Conservation (phyloP, 2,888 invertebrate species). For the Pegoplata infirma region DNA sequence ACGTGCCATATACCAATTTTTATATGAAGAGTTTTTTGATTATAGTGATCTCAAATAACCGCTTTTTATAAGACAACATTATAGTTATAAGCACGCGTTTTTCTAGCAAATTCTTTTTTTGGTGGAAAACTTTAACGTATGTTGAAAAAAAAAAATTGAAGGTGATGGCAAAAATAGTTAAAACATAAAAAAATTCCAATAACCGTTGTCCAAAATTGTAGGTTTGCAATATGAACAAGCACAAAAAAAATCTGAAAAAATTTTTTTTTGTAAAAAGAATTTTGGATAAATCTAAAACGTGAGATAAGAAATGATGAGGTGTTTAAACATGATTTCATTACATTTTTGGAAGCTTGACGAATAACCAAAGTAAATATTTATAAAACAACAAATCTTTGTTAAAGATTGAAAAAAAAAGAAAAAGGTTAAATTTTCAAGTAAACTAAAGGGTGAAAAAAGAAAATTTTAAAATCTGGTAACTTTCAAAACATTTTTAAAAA, state of each 20-base stretch:
- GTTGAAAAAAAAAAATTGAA: neutral
- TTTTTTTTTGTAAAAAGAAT: too few relatives aligned
- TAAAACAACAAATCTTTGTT: neutral
- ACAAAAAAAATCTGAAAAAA: neutral
- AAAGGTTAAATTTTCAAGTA: neutral
- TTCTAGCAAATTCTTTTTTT: neutral
- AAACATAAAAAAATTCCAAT: slow-evolving; percentile 2
- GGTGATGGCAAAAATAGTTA: slow-evolving; percentile 36
- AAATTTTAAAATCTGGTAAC: neutral
- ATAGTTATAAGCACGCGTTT: slow-evolving; percentile 54
- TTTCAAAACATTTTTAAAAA: neutral
- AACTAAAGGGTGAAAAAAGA: neutral
- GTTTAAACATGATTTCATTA: slow-evolving; percentile 47
- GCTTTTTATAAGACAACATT: slow-evolving; percentile 38
- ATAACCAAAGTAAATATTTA: slow-evolving; percentile 57
- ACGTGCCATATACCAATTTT: slow-evolving; percentile 47
- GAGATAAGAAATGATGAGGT: slow-evolving; percentile 59
- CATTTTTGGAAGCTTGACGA: slow-evolving; percentile 56
- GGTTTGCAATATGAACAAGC: slow-evolving; percentile 26
- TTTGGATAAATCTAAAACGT: slow-evolving; percentile 51
- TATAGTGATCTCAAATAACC: slow-evolving; percentile 40
- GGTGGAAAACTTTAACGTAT: slow-evolving; percentile 19
- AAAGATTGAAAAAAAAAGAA: neutral
- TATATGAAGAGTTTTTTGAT: slow-evolving; percentile 33
- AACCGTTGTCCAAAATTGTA: slow-evolving; percentile 46